Base-by-base conservation (phyloP, 2,888 invertebrate species). In the Abscondita cerata region DNA sequence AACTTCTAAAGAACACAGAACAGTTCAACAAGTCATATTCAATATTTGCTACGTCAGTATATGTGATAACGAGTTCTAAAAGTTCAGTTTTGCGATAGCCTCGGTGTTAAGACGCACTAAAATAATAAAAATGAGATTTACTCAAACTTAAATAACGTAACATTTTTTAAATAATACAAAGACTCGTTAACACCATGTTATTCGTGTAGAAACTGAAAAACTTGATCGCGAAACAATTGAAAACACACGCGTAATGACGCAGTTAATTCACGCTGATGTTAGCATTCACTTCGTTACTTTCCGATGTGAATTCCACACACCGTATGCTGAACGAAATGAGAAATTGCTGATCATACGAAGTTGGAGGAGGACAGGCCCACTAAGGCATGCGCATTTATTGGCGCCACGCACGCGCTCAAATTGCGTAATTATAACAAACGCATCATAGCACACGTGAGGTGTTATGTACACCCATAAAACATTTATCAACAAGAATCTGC, bases 361-460 rank as follows among this genome's bases (percentile, higher is more conserved):
- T 65, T 64, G 67, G 67, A 59, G 64, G 76, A 75, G 77, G 78
- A 75, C 75, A 73, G 74, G 74, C 76, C 76, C 73, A 73, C 74
- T 70, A 66, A 72, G 66, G 77, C 78, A 70, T 74, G 79, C 78
- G 76, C 74, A 63, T 54, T 63, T 3, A 25, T 72, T 69, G 78
- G 77, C 78, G 77, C 78, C 79, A 79, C 78, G 78, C 78, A 77
- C 76, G 75, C 76, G 69, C 71, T 59, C 70, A 69, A 73, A 72
- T 77, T 76, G 77, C 76, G 75, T 77, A 77, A 78, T 75, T 77
- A 74, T 71, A 70, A 72, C 75, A 74, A 76, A 77, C 77, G 75
- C 76, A 76, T 72, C 63, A 61, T 70, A 67, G 53, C 70, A 70
- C 74, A 76, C 75, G 75, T 75, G 75, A 74, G 53, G 46, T 57